A percentile compares a stretch with the other conserved stretches of the same genome.
These are phyloP conservation scores for Microctonus hyperodae DNA, from an alignment of 2,888 invertebrate species.

Conservation along the genomic window DNA sequence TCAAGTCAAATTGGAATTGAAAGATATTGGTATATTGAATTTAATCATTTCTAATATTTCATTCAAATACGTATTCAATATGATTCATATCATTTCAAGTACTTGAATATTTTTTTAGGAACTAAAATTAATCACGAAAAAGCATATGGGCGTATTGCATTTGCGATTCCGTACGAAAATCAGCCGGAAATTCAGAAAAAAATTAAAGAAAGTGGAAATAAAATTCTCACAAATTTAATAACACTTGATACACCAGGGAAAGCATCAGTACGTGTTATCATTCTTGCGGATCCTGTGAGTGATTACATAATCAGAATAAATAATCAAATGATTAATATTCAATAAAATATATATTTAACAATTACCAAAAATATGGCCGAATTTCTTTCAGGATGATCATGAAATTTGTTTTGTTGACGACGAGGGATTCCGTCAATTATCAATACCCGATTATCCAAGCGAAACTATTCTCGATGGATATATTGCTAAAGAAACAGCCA, in stretches of 20 bases:
- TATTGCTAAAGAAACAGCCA: too few species aligned
- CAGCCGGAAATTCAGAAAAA: conserved; percentile 79
- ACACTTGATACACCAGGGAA: conserved; percentile 97
- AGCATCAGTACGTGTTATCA: conserved; percentile 94
- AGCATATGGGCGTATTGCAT: conserved; percentile 95
- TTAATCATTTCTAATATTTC: conserved; percentile 20
- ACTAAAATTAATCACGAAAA: conserved; percentile 80
- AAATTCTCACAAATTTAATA: conserved; percentile 87
- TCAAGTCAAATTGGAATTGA: conserved; percentile 81
- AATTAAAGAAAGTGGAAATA: conserved; percentile 74
- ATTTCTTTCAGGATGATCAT: conserved; percentile 77
- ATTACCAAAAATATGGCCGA: neutral
- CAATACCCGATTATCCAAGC: conserved; percentile 84
- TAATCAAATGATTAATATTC: neutral
- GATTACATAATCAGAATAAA: conserved; percentile 1
- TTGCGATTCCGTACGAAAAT: conserved; percentile 81
- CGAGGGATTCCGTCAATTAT: conserved; percentile 89
- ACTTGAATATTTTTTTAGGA: too few species aligned
- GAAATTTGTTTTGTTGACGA: conserved; percentile 99
- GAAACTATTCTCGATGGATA: conserved; percentile 80
- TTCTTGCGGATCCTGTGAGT: conserved; percentile 88
- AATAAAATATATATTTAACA: neutral
- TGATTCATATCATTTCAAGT: conserved; percentile 10
- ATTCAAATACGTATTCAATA: conserved; percentile 15
- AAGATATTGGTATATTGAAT: conserved; percentile 69